Conservation (phyloP, 2,113 vertebrate species). For the Carettochelys insculpta region DNA sequence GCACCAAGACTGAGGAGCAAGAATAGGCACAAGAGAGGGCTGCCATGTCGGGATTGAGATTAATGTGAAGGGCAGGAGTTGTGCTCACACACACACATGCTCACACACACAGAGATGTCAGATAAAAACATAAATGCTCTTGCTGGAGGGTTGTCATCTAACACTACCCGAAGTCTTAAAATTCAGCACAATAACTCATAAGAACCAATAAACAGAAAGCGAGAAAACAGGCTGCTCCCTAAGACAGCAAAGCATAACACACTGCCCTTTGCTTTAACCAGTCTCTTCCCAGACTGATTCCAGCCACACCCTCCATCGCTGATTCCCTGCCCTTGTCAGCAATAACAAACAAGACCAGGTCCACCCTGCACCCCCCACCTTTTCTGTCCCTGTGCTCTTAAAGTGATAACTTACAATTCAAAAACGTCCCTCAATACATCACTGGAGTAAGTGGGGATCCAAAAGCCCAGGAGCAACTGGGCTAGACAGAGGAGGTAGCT, state of each 20-base stretch:
- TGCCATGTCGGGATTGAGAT: background rate
- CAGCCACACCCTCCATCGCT: background rate
- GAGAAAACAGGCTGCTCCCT: background rate
- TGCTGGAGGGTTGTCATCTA: background rate
- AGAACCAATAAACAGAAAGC: background rate
- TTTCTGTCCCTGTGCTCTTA: background rate
- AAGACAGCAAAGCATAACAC: background rate
- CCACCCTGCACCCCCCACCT: background rate
- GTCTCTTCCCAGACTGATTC: background rate
- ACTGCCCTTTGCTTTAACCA: background rate
- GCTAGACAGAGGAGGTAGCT: background rate
- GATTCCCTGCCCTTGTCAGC: background rate
- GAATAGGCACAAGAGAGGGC: background rate
- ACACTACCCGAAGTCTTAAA: background rate
- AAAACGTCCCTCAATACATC: background rate
- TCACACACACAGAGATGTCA: background rate
- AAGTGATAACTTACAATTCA: background rate
- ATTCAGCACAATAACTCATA: background rate
- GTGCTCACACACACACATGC: background rate
- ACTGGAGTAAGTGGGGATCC: background rate
- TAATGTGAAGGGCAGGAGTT: background rate
- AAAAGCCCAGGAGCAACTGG: background rate
- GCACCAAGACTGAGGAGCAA: background rate
- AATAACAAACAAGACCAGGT: background rate
- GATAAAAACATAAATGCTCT: background rate